Conservation (phyloP, 2,113 vertebrate species). For the Sitta europaea region DNA sequence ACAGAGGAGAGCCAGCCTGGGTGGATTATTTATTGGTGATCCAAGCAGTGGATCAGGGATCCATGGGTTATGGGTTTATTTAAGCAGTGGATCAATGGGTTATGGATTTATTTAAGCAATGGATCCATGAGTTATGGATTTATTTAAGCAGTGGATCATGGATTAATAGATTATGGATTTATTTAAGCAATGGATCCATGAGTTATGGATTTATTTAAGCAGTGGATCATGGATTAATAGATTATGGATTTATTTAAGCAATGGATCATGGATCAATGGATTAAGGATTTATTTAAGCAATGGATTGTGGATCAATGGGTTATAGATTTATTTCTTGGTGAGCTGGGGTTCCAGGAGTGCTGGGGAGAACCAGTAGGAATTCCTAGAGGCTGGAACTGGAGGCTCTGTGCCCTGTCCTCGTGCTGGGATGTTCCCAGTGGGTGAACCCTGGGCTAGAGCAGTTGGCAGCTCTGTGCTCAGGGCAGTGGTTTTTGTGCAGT, state of each 20-base stretch:
- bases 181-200: too few species aligned
- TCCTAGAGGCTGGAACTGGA: background rate
- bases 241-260: too few species aligned
- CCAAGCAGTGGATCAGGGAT: too few species aligned
- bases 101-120: too few species aligned
- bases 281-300: too few species aligned
- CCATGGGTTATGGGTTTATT: too few species aligned
- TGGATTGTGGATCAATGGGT: too few species aligned
- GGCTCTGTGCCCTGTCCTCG: background rate
- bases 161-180: background rate
- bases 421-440: background rate
- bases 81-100: background rate
- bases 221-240: too few species aligned
- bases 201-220: too few species aligned
- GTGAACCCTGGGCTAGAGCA: fast-evolving
- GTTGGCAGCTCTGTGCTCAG: background rate
- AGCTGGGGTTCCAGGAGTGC: background rate
- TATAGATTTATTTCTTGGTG: background rate
- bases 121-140: too few species aligned
- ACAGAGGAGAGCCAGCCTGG: background rate
- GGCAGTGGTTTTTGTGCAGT: background rate
- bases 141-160: too few species aligned
- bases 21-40: fast-evolving
- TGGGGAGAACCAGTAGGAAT: background rate
- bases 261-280: too few species aligned